Evolutionary conservation across 2,888 invertebrate genomes (phyloP).

Genomic region (Mylabris sibirica): DNA sequence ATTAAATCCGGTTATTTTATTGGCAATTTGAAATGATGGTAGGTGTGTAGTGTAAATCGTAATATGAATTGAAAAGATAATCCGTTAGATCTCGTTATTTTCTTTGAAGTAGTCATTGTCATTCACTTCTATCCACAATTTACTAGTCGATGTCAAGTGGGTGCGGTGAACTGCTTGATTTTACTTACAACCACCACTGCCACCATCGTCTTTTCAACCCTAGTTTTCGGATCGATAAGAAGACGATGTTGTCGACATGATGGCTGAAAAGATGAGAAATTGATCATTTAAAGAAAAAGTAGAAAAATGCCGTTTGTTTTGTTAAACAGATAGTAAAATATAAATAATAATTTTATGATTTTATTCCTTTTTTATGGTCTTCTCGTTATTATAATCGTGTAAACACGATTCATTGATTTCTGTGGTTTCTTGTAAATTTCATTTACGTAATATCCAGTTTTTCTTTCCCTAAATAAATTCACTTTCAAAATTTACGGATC

Average conservation of each 20-base stretch:
- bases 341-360: no score
- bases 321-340: no score
- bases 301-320: no score
- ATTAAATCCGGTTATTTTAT: background rate
- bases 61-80: background rate
- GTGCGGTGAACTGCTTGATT: slow-evolving; percentile 39
- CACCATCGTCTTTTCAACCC: background rate
- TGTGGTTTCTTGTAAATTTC: background rate
- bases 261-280: background rate
- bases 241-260: background rate
- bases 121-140: slow-evolving; percentile 16
- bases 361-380: background rate
- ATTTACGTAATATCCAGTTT: background rate
- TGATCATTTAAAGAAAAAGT: background rate
- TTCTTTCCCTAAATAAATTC: background rate
- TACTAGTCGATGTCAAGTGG: slow-evolving; percentile 39
- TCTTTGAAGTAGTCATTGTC: slow-evolving; percentile 18
- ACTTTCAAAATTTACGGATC: no score
- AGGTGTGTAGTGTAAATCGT: background rate
- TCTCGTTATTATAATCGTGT: background rate
- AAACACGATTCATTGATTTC: background rate
- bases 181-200: background rate
- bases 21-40: no score
- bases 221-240: slow-evolving; percentile 22
- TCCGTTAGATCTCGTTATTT: slow-evolving; percentile 24